A percentile compares a stretch with the other conserved stretches of the same genome.
These are phyloP conservation scores for Microchrysa polita DNA, from an alignment of 2,888 invertebrate genomes.

Conservation along the genomic window DNA sequence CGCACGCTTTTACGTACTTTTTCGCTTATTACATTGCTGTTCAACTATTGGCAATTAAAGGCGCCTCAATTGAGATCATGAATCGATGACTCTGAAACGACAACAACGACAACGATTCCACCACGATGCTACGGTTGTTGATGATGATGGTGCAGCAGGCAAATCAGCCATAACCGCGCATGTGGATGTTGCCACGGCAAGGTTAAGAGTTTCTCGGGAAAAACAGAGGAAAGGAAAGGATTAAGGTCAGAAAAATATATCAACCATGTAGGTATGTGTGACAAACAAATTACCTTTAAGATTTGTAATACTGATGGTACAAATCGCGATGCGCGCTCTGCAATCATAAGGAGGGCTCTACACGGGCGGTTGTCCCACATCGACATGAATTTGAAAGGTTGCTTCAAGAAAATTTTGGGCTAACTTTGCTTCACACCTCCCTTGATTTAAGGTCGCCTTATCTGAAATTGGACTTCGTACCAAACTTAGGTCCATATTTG, in stretches of 20 bases:
- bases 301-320: neutral
- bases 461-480: too few relatives aligned
- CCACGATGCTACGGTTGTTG: too few relatives aligned
- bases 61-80: conserved; percentile 34
- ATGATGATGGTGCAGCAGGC: too few relatives aligned
- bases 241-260: conserved; percentile 38
- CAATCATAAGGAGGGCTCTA: neutral
- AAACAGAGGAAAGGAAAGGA: conserved; percentile 2
- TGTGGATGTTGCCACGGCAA: neutral
- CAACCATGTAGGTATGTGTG: conserved; percentile 42
- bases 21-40: conserved; percentile 20
- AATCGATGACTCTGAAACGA: neutral
- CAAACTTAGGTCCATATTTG: too few relatives aligned
- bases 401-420: too few relatives aligned
- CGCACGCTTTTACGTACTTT: conserved; percentile 39
- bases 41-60: conserved; percentile 43
- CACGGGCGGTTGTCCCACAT: too few relatives aligned
- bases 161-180: neutral
- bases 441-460: too few relatives aligned
- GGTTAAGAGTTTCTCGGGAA: neutral
- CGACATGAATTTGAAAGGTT: too few relatives aligned
- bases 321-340: neutral
- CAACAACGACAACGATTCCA: too few relatives aligned
- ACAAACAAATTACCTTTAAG: conserved; percentile 41
- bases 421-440: too few relatives aligned